These are phyloP conservation scores for Thymelicus lineola DNA, from an alignment of 2,888 invertebrate genomes.

Conservation along the genomic window DNA sequence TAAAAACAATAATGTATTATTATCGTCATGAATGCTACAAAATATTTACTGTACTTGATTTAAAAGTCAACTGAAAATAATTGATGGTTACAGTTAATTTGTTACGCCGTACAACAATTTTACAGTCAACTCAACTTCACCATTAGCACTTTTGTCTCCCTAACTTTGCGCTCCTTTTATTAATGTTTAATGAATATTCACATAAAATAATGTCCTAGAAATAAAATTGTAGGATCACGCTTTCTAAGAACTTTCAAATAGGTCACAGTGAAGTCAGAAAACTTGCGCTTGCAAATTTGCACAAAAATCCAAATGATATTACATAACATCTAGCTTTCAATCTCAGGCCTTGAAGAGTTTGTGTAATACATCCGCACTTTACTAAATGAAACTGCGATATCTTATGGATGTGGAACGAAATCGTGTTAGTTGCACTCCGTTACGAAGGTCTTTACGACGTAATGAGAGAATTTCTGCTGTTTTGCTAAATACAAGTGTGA, in stretches of 20 bases:
- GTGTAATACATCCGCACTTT: constrained; percentile 13
- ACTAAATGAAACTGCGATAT: constrained; percentile 15
- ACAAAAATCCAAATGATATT: constrained; percentile 17
- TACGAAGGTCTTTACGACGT: background rate
- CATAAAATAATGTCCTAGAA: no score
- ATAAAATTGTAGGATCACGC: no score
- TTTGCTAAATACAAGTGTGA: background rate
- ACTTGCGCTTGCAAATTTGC: background rate
- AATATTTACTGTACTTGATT: no score
- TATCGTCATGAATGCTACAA: no score
- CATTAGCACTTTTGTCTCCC: no score
- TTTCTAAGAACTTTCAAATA: background rate
- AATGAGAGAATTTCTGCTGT: background rate
- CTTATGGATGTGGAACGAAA: constrained; percentile 1
- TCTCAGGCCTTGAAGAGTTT: constrained; percentile 1
- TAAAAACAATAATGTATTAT: no score
- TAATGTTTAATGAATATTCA: no score
- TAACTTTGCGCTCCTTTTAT: no score
- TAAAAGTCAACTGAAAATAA: no score
- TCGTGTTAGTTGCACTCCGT: constrained; percentile 3
- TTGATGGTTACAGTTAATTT: no score
- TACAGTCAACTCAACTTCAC: no score
- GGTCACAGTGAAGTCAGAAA: background rate
- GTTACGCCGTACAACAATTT: no score
- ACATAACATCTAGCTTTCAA: constrained; percentile 18